These are phyloP conservation scores for Aspidiotus rigidus DNA, from an alignment of 2,888 invertebrate genomes.

Conservation along the genomic window DNA sequence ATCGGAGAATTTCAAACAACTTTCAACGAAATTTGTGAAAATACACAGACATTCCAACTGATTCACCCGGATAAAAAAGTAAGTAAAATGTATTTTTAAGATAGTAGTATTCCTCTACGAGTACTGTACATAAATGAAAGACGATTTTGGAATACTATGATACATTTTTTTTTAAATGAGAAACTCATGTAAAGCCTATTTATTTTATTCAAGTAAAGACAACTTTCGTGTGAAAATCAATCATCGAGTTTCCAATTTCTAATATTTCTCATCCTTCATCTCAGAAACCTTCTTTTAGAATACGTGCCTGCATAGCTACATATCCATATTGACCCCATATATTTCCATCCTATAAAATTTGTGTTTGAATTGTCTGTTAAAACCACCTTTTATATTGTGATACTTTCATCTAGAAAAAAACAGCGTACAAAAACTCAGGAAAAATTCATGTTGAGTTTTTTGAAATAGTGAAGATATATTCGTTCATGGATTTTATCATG, in stretches of 20 bases:
- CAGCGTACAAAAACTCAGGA: constrained; percentile 39
- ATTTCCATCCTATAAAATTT: neutral
- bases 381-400: neutral
- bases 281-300: too few species aligned
- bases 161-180: too few species aligned
- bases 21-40: constrained; percentile 42
- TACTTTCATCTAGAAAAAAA: constrained; percentile 36
- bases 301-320: too few species aligned
- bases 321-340: too few species aligned
- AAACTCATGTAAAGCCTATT: too few species aligned
- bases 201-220: too few species aligned
- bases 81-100: constrained; percentile 5
- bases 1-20: constrained; percentile 46
- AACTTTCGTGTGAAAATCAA: too few species aligned
- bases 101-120: neutral
- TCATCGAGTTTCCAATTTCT: too few species aligned
- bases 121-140: too few species aligned
- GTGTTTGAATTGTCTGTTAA: constrained; percentile 3
- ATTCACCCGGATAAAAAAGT: constrained; percentile 42
- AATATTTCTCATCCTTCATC: too few species aligned
- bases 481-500: constrained; percentile 52
- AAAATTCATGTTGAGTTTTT: constrained; percentile 38
- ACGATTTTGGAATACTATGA: too few species aligned
- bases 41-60: constrained; percentile 42
- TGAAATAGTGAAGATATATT: constrained; percentile 39